A percentile compares a stretch with the other conserved stretches of the same genome.
Conservation (phyloP, 1,140 invertebrate genomes). For the Eumeta japonica region DNA sequence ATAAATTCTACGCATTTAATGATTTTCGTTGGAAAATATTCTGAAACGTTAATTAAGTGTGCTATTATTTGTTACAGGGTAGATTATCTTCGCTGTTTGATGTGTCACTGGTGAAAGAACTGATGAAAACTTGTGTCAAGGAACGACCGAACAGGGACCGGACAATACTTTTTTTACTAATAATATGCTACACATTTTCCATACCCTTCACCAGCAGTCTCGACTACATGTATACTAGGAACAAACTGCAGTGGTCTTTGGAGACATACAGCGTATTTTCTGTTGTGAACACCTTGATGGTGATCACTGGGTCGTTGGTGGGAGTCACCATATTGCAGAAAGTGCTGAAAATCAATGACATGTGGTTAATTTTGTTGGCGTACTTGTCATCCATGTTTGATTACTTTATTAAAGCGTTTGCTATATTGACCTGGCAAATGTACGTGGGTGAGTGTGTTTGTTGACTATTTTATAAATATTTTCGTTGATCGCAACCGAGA, state of each 20-base stretch:
- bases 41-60: no score
- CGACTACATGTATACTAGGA: conserved; percentile 63
- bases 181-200: no score
- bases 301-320: conserved; percentile 56
- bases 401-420: conserved; percentile 55
- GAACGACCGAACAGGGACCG: conserved; percentile 61
- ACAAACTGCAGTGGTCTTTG: conserved; percentile 67
- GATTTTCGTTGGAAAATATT: no score
- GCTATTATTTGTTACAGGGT: no score
- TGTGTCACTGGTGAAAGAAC: conserved; percentile 58
- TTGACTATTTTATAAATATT: no score
- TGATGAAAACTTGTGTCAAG: conserved; percentile 62
- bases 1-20: no score
- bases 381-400: conserved; percentile 44
- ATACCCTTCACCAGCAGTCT: conserved; percentile 60
- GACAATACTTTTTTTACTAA: conserved; percentile 64
- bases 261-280: conserved; percentile 61
- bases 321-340: conserved; percentile 58
- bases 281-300: conserved; percentile 37
- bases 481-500: no score
- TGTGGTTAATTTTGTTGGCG: conserved; percentile 38
- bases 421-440: conserved; percentile 63
- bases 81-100: conserved; percentile 60
- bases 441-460: conserved; percentile 63
- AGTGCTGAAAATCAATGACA: conserved; percentile 40